Percentiles rank a stretch among this genome's conserved stretches.
Conservation (phyloP, 2,113 vertebrate genomes). For the Sylvilagus bachmani region DNA sequence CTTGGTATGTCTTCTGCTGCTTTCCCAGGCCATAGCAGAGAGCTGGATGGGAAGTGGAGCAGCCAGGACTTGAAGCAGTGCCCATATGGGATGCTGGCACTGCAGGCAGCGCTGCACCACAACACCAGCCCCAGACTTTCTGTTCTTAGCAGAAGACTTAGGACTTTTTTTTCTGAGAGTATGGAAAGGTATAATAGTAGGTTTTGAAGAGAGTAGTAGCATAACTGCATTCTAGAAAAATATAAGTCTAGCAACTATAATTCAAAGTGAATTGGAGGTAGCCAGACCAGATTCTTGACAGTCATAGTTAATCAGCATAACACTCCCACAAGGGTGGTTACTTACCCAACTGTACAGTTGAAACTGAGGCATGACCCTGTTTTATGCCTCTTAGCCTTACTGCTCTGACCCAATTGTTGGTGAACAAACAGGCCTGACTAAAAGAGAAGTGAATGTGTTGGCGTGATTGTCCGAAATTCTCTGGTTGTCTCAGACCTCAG, state of each 20-base stretch:
- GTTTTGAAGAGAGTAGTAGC: constrained; percentile 45
- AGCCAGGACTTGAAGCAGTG: too few relatives aligned
- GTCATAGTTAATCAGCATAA: not conserved
- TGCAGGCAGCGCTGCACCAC: too few relatives aligned
- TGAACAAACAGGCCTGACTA: not conserved
- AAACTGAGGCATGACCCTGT: not conserved
- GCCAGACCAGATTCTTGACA: constrained; percentile 23
- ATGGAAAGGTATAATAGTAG: not conserved
- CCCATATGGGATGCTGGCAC: too few relatives aligned
- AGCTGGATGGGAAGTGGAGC: too few relatives aligned
- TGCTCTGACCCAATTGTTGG: not conserved
- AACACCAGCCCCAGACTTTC: too few relatives aligned
- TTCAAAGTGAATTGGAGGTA: constrained; percentile 20
- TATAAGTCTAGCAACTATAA: constrained; percentile 16
- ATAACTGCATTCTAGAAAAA: constrained; percentile 45
- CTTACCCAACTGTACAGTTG: not conserved
- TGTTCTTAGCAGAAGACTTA: not conserved
- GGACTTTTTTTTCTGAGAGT: constrained; percentile 15
- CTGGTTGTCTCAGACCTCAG: not conserved
- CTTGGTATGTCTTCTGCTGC: too few relatives aligned
- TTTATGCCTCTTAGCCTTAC: not conserved
- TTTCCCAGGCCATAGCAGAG: too few relatives aligned
- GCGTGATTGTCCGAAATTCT: not conserved
- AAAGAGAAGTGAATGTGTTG: not conserved
- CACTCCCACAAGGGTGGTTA: not conserved